Evolutionary conservation across 2,113 vertebrate genomes (phyloP), one percentile per base, ranked within the genome.

Genomic region (Taxidea taxus): DNA sequence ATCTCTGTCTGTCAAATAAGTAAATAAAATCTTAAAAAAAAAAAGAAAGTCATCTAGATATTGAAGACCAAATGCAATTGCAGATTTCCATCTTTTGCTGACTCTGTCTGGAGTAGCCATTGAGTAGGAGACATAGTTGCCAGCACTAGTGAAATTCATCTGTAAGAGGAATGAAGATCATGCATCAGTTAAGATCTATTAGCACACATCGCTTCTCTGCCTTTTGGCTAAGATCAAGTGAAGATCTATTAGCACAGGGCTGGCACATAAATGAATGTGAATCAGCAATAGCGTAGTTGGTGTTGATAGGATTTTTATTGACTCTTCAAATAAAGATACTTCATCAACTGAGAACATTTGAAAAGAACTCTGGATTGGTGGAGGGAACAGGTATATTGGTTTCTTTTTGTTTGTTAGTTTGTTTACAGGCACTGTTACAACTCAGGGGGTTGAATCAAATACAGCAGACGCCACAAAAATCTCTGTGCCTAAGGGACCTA

Each of bases 71-170:
- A 85, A 2, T 47, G 37, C 60, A n/a, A 37, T 18, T 47, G 49
- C n/a, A 84, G 91, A 94, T 68, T 95, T 94, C 34, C 14, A 16
- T 37, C 56, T 84, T 88, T 68, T 91, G 25, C 64, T 93, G 42
- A 91, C 64, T 92, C 72, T 58, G 11, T 56, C n/a, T 74, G 29
- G 74, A 51, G 51, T 4, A 75, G 23, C 60, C 34, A 68, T 47
- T 82, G 23, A 85, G 31, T 2, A 1, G 31, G 70, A 95, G 72
- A 77, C 74, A 64, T 11, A 56, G 29, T 77, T 60, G 3, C 23
- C n/a, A 20, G 58, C 12, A 34, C 62, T 77, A 58, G 7, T 70
- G 78, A 64, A 77, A 70, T 39, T 62, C 47, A 39, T 44, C 23
- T 25, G 23, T 74, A 74, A 44, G 72, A 27, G 7, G 72, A 44